Conservation (phyloP, 2,797 vertebrate genomes). For the Chromis chromis region DNA sequence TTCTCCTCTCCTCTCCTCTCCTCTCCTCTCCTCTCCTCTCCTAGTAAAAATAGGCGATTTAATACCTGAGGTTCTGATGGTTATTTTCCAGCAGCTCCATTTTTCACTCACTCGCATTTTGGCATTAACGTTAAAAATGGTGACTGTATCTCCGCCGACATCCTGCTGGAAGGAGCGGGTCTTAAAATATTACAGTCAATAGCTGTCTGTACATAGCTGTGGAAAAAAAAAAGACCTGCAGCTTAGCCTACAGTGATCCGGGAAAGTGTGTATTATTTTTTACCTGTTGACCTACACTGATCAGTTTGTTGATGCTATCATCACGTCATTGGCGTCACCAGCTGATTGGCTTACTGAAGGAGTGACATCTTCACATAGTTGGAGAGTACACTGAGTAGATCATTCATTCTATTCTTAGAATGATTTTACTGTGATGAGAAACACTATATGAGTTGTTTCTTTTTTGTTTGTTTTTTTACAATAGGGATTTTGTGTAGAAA, state of each 20-base stretch:
- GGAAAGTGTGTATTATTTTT: slow-evolving; percentile 41
- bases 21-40: neutral
- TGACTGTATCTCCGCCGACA: neutral
- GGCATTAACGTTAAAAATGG: neutral
- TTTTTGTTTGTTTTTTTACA: neutral
- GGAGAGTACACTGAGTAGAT: slow-evolving; percentile 32
- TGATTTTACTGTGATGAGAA: slow-evolving; percentile 15
- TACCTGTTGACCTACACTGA: slow-evolving; percentile 44
- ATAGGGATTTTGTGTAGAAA: slow-evolving; percentile 3
- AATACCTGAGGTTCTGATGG: neutral
- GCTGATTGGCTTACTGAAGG: slow-evolving; percentile 70
- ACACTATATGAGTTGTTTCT: neutral
- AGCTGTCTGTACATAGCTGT: neutral
- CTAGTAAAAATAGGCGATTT: neutral
- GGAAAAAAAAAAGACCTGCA: slow-evolving; percentile 12
- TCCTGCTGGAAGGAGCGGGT: neutral
- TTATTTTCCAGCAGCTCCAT: neutral
- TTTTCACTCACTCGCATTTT: slow-evolving; percentile 13
- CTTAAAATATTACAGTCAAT: neutral
- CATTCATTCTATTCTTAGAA: slow-evolving; percentile 53
- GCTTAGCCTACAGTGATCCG: slow-evolving; percentile 22
- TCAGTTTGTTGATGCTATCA: slow-evolving; percentile 49
- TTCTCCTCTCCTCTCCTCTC: slow-evolving; percentile 1
- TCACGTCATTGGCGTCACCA: slow-evolving; percentile 56
- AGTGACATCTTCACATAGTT: slow-evolving; percentile 49